Evolutionary conservation across 2,888 invertebrate genomes (phyloP).

Genomic region (Crematogaster levior): DNA sequence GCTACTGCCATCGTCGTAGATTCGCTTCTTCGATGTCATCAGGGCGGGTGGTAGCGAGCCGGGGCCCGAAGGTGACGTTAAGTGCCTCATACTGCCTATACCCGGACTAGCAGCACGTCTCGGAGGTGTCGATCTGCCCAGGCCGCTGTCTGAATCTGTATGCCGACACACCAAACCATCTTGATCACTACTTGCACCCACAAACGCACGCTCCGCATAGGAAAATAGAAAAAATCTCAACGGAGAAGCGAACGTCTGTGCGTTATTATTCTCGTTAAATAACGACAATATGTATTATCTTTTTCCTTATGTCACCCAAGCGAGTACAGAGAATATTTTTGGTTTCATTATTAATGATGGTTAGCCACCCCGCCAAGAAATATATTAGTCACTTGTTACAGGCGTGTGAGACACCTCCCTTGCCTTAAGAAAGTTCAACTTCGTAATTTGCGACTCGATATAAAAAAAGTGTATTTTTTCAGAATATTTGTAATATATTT

Average conservation of each 20-base stretch:
- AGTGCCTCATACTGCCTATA: conserved; percentile 90
- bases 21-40: conserved; percentile 89
- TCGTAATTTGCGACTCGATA: conserved; percentile 65
- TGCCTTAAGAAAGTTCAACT: conserved; percentile 64
- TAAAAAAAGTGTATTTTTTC: conserved; percentile 35
- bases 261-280: conserved; percentile 27
- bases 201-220: conserved; percentile 75
- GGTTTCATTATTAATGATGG: conserved; percentile 58
- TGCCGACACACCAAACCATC: conserved; percentile 86
- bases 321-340: conserved; percentile 37
- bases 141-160: conserved; percentile 93
- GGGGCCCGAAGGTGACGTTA: conserved; percentile 94
- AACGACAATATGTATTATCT: conserved; percentile 12
- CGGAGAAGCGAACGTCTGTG: conserved; percentile 52
- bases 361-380: conserved; percentile 64
- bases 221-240: conserved; percentile 70
- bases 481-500: conserved; percentile 19
- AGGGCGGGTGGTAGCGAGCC: conserved; percentile 92
- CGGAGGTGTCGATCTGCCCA: conserved; percentile 95
- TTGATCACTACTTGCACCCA: conserved; percentile 88
- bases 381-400: conserved; percentile 72
- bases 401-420: conserved; percentile 62
- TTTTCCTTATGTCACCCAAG: conserved; percentile 61
- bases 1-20: conserved; percentile 92
- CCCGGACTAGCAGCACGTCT: conserved; percentile 95